These are phyloP conservation scores for Oceanites oceanicus DNA, from an alignment of 2,113 vertebrate species.

Conservation along the genomic window DNA sequence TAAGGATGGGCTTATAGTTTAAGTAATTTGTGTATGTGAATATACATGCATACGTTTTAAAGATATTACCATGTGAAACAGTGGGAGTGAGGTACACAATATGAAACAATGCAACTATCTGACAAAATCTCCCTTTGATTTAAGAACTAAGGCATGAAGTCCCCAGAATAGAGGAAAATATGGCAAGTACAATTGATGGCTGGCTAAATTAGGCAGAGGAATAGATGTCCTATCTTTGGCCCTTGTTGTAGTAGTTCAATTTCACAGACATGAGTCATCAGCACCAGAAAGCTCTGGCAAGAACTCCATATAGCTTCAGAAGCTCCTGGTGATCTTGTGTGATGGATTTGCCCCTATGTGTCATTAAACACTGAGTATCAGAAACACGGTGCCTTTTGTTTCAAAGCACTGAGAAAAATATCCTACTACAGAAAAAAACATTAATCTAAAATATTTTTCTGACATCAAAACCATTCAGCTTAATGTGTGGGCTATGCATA, in stretches of 20 bases:
- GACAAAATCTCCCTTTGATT: not conserved
- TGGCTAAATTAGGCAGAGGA: not conserved
- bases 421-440: not conserved
- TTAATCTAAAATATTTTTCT: not conserved
- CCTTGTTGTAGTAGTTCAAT: not conserved
- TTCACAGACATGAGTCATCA: not conserved
- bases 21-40: slow-evolving; percentile 47
- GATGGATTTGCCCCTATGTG: not conserved
- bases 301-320: not conserved
- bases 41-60: not conserved
- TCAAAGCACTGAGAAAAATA: not conserved
- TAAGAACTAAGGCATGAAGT: not conserved
- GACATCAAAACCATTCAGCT: not conserved
- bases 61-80: not conserved
- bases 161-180: not conserved
- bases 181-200: not conserved
- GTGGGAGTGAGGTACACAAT: not conserved
- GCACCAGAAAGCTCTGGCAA: not conserved
- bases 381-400: slow-evolving; percentile 36
- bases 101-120: not conserved
- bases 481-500: not conserved
- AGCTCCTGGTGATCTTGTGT: not conserved
- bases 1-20: slow-evolving; percentile 37
- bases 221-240: not conserved
- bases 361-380: not conserved